A percentile compares a stretch with the other conserved stretches of the same genome.
Conservation (phyloP, 2,888 invertebrate species). For the Lepeophtheirus nordmannii region DNA sequence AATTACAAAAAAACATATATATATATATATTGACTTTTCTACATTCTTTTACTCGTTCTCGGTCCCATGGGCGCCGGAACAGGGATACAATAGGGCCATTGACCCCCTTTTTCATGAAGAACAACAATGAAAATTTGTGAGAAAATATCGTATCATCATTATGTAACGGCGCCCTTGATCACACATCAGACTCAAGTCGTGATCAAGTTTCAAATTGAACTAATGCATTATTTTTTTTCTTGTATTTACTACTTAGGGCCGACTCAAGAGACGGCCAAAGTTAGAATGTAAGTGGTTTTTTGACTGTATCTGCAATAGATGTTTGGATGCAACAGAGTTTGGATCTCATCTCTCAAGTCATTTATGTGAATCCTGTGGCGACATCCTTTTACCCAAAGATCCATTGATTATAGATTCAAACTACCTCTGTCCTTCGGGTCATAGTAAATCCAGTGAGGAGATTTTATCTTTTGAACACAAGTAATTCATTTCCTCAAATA, state of each 20-base stretch:
- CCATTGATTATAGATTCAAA: background rate
- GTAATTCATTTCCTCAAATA: background rate
- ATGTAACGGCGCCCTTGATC: too few species aligned
- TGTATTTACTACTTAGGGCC: conserved; percentile 6
- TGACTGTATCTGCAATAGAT: conserved; percentile 16
- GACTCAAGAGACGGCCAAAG: conserved; percentile 13
- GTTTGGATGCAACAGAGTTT: conserved; percentile 16
- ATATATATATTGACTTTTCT: too few species aligned
- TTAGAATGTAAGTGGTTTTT: conserved; percentile 22
- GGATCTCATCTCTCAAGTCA: conserved; percentile 19
- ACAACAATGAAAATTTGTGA: too few species aligned
- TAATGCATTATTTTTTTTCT: background rate
- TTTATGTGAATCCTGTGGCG: background rate
- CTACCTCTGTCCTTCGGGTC: background rate
- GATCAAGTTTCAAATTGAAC: too few species aligned
- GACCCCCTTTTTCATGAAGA: too few species aligned
- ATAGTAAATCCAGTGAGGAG: background rate
- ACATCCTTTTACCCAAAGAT: background rate
- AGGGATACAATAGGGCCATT: too few species aligned
- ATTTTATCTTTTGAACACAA: background rate
- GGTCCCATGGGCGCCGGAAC: too few species aligned
- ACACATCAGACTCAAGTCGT: too few species aligned
- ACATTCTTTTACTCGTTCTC: too few species aligned
- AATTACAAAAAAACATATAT: too few species aligned
- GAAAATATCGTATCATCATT: too few species aligned